Base-by-base conservation (phyloP, 1,140 invertebrate genomes). In the Ephestia elutella region DNA sequence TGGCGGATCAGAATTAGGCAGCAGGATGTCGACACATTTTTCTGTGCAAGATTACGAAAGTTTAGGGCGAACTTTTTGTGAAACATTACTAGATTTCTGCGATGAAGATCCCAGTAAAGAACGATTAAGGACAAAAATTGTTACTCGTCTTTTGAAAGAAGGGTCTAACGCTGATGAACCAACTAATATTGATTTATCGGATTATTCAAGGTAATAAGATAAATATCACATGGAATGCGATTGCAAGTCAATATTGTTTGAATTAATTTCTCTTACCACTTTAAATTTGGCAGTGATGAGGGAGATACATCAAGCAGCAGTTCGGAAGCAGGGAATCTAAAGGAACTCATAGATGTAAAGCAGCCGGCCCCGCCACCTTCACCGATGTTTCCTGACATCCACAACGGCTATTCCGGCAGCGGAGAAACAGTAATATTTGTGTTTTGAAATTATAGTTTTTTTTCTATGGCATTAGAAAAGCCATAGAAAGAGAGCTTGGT, bases 81-180 rank as follows among this genome's bases (percentile, higher is more conserved):
- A 97, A 89, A 97, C 96, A 2, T 86, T 98, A 9, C 88, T 97
- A 57, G 96, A 98, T 80, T 97, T 95, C 87, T 96, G 94, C 74
- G 96, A 97, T 83, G 94, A 96, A 50, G 93, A 96, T 86, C 95
- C 95, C 7, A 92, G 92, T 66, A 97, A 97, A 92, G 94, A 95
- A 82, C 92, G 90, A 77, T 86, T 96, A 19, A 90, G 95, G 58
- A 91, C 91, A 55, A 96, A 96, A 89, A 95, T 96, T 66, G 91
- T 96, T 20, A 92, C 92, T 62, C 92, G 94, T 78, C 84, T 96
- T 62, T 83, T 94, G 55, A 93, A 95, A 87, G 94, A 95, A 87
- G 95, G 95, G 2, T 96, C 95, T 0, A 96, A 92, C 82, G 95
- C 95, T 10, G 95, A 96, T 71, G 95, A 96, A 77, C 95, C 95